Evolutionary conservation across 2,888 invertebrate genomes (phyloP).

Genomic region (Notocelia uddmanniana): DNA sequence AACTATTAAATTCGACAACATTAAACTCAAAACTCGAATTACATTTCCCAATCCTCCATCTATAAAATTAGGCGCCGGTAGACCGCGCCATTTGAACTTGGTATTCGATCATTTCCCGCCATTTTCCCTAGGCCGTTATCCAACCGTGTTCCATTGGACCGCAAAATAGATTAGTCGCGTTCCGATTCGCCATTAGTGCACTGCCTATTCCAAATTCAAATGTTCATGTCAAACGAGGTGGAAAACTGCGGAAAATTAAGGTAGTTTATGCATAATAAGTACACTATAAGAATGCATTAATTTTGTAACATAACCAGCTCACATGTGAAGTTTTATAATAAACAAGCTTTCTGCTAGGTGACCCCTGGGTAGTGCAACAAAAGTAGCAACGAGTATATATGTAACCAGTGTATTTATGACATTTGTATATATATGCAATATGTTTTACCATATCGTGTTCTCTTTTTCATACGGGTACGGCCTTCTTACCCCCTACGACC

Average conservation of each 20-base stretch:
- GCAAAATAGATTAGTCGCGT: conserved; percentile 64
- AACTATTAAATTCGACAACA: conserved; percentile 1
- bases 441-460: background rate
- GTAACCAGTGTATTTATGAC: too few species aligned
- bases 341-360: background rate
- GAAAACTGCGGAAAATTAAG: background rate
- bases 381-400: too few species aligned
- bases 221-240: conserved; percentile 19
- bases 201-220: conserved; percentile 54
- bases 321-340: too few species aligned
- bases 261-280: too few species aligned
- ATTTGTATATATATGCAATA: too few species aligned
- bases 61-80: conserved; percentile 31
- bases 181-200: conserved; percentile 53
- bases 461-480: background rate
- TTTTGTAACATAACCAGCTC: too few species aligned
- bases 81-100: conserved; percentile 33
- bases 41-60: conserved; percentile 25
- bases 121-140: conserved; percentile 58
- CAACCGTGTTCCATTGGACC: conserved; percentile 55
- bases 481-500: too few species aligned
- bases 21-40: conserved; percentile 29
- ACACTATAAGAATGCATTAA: too few species aligned
- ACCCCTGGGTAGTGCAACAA: too few species aligned
- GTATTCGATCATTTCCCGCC: conserved; percentile 59